phyloP scores from a whole-genome alignment of 2,797 vertebrate species.

The Betta splendens region DNA sequence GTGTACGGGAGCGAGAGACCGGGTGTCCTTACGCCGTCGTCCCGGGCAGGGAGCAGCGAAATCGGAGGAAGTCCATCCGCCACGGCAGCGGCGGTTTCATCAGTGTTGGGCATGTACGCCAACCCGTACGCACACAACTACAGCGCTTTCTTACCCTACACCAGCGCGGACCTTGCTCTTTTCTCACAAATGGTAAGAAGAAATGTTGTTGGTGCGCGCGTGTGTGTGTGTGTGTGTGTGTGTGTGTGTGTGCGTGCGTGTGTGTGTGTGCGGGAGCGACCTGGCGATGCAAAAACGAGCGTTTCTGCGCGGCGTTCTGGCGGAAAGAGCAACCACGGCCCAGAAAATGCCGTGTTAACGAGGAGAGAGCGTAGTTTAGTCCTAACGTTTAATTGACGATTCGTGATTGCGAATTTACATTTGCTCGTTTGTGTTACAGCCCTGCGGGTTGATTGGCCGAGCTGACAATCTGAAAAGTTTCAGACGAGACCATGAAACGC shows the following conservation, averaged over 20 bases:
- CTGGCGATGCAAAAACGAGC: not conserved
- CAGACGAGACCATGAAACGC: not conserved
- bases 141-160: constrained; percentile 97
- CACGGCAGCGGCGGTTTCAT: constrained; percentile 87
- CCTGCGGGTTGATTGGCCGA: not conserved
- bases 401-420: not conserved
- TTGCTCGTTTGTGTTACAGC: not conserved
- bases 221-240: too few relatives aligned
- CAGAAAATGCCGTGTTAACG: not conserved
- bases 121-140: constrained; percentile 94
- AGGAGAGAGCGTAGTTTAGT: not conserved
- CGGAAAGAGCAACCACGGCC: not conserved
- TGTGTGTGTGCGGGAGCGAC: too few relatives aligned
- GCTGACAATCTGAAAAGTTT: constrained; percentile 34
- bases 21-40: constrained; percentile 88
- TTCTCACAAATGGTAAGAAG: constrained; percentile 96
- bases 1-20: constrained; percentile 91
- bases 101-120: constrained; percentile 96
- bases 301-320: not conserved
- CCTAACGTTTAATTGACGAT: not conserved
- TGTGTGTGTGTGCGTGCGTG: too few relatives aligned
- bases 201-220: not conserved
- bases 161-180: constrained; percentile 92
- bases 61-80: constrained; percentile 86
- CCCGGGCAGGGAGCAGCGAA: constrained; percentile 87